A percentile compares a stretch with the other conserved stretches of the same genome.
Conservation (phyloP, 1,140 invertebrate genomes). For the Anadara kagoshimensis region DNA sequence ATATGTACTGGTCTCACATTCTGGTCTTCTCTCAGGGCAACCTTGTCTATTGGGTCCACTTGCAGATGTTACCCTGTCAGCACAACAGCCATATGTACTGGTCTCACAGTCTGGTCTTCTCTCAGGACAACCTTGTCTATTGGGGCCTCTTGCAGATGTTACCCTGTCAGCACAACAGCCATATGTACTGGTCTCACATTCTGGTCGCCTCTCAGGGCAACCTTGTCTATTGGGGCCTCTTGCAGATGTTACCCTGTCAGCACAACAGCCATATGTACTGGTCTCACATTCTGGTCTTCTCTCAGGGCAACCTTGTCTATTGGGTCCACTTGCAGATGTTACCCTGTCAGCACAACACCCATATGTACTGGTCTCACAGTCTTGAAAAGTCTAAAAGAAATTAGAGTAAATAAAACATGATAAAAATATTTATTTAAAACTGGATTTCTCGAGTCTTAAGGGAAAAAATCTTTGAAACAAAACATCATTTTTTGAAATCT, state of each 20-base stretch:
- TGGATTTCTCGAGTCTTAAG: too few species aligned
- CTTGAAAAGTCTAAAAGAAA: not conserved
- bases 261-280: slow-evolving; percentile 15
- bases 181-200: slow-evolving; percentile 5
- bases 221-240: not conserved
- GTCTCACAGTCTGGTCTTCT: slow-evolving; percentile 42
- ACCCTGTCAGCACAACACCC: not conserved
- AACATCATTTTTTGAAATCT: too few species aligned
- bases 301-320: not conserved
- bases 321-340: not conserved
- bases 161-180: slow-evolving; percentile 16
- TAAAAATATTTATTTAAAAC: too few species aligned
- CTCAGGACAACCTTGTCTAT: not conserved
- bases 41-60: slow-evolving; percentile 46
- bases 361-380: not conserved
- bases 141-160: slow-evolving; percentile 2
- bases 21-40: slow-evolving; percentile 48
- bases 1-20: slow-evolving; percentile 54
- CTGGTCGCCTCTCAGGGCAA: not conserved
- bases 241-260: not conserved
- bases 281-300: not conserved
- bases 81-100: slow-evolving; percentile 61
- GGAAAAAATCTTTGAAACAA: too few species aligned
- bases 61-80: slow-evolving; percentile 64
- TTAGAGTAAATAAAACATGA: too few species aligned